Percentiles rank a stretch among this genome's conserved stretches.
These are phyloP conservation scores for Balanococcus diminutus DNA, from an alignment of 2,888 invertebrate genomes.

Conservation along the genomic window DNA sequence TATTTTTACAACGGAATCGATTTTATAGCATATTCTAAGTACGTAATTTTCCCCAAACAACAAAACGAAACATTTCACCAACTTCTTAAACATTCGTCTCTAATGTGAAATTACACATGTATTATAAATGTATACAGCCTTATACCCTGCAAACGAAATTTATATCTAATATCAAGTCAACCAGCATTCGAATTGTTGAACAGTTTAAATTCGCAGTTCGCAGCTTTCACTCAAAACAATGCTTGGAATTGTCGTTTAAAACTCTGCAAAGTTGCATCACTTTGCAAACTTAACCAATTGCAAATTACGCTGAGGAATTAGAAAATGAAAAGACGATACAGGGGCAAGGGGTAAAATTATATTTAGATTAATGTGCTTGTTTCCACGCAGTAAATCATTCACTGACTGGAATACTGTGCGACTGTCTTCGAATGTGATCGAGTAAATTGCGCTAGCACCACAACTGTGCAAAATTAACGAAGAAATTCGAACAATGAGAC, in stretches of 20 bases:
- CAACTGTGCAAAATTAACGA: not conserved
- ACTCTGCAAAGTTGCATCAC: constrained; percentile 6
- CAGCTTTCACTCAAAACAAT: constrained; percentile 4
- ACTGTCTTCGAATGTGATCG: not conserved
- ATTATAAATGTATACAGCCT: too few species aligned
- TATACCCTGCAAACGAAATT: constrained; percentile 3
- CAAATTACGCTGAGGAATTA: not conserved
- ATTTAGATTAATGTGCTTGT: not conserved
- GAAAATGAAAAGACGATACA: not conserved
- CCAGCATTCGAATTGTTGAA: not conserved
- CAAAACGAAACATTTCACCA: not conserved
- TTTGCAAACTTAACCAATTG: constrained; percentile 8
- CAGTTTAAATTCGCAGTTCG: not conserved
- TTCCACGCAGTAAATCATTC: not conserved
- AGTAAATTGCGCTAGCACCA: not conserved
- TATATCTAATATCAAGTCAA: not conserved
- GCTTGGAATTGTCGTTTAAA: not conserved
- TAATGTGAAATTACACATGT: not conserved
- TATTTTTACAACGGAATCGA: not conserved
- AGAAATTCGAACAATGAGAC: too few species aligned
- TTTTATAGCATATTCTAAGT: not conserved
- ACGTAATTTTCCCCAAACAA: not conserved
- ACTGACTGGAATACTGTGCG: not conserved
- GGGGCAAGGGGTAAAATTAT: not conserved
- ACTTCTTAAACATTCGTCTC: not conserved